phyloP scores from a whole-genome alignment of 2,113 vertebrate genomes.

The Potamarius usumacintae region DNA sequence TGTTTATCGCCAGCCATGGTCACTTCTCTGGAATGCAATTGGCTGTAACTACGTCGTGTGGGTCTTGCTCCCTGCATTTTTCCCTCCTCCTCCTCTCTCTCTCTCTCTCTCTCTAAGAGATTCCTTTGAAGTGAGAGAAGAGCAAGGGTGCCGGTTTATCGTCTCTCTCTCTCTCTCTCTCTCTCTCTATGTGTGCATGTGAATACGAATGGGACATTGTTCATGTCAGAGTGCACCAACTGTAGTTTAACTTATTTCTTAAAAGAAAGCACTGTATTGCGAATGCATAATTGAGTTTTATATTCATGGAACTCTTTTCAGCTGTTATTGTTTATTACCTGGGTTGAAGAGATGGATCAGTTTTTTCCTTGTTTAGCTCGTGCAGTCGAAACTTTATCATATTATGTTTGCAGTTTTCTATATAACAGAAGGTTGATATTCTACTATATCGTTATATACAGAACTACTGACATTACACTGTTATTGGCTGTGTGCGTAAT shows the following conservation, averaged over 20 bases:
- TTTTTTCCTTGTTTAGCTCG: neutral
- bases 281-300: slow-evolving; percentile 9
- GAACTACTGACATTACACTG: neutral
- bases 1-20: slow-evolving; percentile 78
- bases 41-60: slow-evolving; percentile 79
- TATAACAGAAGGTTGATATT: slow-evolving; percentile 5
- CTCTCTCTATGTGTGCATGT: slow-evolving; percentile 66
- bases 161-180: slow-evolving; percentile 49
- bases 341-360: neutral
- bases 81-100: slow-evolving; percentile 29
- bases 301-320: neutral
- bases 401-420: neutral
- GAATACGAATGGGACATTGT: slow-evolving; percentile 61
- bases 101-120: slow-evolving; percentile 68
- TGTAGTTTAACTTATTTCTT: slow-evolving; percentile 22
- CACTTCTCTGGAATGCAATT: slow-evolving; percentile 83
- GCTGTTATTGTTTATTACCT: neutral
- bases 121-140: slow-evolving; percentile 68
- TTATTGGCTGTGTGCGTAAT: slow-evolving; percentile 1
- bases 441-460: neutral
- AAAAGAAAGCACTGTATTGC: slow-evolving; percentile 27
- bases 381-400: neutral
- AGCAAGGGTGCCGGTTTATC: slow-evolving; percentile 69
- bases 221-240: slow-evolving; percentile 39
- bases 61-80: slow-evolving; percentile 76